Percentiles rank a stretch among this genome's conserved stretches.
These are phyloP conservation scores for Tetropium fuscum DNA, from an alignment of 2,888 invertebrate genomes.

Conservation along the genomic window DNA sequence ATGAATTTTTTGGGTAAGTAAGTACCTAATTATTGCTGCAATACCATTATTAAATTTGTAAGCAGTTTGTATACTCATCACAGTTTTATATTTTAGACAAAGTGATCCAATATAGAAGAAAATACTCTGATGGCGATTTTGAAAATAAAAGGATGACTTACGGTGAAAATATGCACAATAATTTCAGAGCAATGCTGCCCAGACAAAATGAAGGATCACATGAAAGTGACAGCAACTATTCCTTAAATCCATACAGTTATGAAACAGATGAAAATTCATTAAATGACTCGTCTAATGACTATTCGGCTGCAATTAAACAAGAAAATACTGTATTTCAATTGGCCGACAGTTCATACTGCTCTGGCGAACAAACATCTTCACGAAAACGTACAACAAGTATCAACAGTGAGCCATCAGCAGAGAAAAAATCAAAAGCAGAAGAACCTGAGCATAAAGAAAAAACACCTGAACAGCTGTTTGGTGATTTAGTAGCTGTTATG, in stretches of 20 bases:
- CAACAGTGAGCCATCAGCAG: conserved; percentile 36
- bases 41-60: too few species aligned
- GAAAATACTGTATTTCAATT: conserved; percentile 40
- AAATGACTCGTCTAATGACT: conserved; percentile 47
- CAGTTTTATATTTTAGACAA: conserved; percentile 48
- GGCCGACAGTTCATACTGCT: conserved; percentile 47
- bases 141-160: conserved; percentile 9
- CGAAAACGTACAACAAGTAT: conserved; percentile 41
- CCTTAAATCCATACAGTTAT: conserved; percentile 21
- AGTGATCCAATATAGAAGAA: conserved; percentile 55
- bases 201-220: conserved; percentile 12
- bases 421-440: conserved; percentile 31
- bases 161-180: conserved; percentile 2
- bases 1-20: conserved; percentile 48
- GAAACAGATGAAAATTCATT: conserved; percentile 44
- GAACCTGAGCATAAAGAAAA: conserved; percentile 29
- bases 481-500: conserved; percentile 55
- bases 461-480: conserved; percentile 55
- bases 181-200: conserved; percentile 2
- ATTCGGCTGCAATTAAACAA: conserved; percentile 41
- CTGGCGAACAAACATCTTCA: conserved; percentile 8
- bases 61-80: too few species aligned
- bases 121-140: conserved; percentile 35
- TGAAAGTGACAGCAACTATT: conserved; percentile 20
- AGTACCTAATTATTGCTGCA: too few species aligned